Evolutionary conservation across 2,888 invertebrate genomes (phyloP).

Genomic region (Oscheius sp.): DNA sequence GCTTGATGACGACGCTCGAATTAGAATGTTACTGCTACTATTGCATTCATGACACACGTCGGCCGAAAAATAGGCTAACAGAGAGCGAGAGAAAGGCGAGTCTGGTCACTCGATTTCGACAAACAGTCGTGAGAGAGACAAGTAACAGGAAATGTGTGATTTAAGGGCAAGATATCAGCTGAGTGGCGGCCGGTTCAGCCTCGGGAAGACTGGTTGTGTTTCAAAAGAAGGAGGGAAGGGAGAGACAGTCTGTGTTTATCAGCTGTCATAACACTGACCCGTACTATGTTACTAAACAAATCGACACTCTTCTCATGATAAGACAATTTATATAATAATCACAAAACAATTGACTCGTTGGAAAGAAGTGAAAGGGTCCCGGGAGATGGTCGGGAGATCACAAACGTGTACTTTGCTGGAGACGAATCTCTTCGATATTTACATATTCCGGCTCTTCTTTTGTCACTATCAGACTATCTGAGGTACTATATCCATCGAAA

Average conservation of each 20-base stretch:
- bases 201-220: neutral
- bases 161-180: neutral
- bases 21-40: too few species aligned
- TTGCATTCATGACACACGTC: too few species aligned
- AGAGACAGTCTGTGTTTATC: neutral
- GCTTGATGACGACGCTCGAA: too few species aligned
- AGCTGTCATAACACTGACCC: neutral
- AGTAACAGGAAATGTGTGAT: neutral
- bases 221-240: neutral
- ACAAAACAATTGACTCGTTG: too few species aligned
- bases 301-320: neutral
- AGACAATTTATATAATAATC: too few species aligned
- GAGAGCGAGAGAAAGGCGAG: neutral
- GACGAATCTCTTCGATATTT: conserved; percentile 40
- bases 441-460: conserved; percentile 49
- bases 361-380: conserved; percentile 20
- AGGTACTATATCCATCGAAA: conserved; percentile 40
- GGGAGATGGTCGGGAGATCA: conserved; percentile 14
- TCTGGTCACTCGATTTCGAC: conserved; percentile 4
- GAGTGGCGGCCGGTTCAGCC: neutral
- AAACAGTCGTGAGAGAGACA: neutral
- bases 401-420: conserved; percentile 22
- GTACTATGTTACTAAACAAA: too few species aligned
- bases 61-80: neutral
- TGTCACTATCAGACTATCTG: conserved; percentile 45